These are phyloP conservation scores for Hyla sarda DNA, from an alignment of 2,113 vertebrate species.

Conservation along the genomic window DNA sequence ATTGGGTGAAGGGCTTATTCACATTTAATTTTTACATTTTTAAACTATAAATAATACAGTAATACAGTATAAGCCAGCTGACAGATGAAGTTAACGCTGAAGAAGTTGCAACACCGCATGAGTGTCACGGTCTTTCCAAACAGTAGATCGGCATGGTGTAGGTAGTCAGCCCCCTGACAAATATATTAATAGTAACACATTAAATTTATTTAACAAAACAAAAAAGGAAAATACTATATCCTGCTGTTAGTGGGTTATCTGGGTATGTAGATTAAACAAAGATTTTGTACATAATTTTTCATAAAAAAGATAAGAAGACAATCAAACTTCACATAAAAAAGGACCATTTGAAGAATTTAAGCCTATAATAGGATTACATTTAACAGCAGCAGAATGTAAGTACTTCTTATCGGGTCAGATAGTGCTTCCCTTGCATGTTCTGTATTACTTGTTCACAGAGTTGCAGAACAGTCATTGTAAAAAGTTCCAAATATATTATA, in stretches of 20 bases:
- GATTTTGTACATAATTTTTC: neutral
- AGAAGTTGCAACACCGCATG: no score
- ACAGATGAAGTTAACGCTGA: no score
- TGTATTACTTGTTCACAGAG: neutral
- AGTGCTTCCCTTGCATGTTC: neutral
- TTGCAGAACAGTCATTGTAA: neutral
- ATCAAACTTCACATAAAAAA: neutral
- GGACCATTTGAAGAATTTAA: slow-evolving; percentile 13
- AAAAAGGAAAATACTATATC: neutral
- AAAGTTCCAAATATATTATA: neutral
- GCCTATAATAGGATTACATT: slow-evolving; percentile 33
- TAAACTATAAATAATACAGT: no score
- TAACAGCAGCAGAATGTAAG: neutral
- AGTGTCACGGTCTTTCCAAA: no score
- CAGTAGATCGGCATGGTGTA: no score
- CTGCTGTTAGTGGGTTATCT: neutral
- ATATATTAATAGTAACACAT: no score
- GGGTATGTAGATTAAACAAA: neutral
- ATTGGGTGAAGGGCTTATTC: no score
- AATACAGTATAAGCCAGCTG: no score
- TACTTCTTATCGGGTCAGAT: slow-evolving; percentile 25
- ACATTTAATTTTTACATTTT: no score
- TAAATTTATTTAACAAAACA: no score
- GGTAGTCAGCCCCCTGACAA: no score
- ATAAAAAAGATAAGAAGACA: neutral